Evolutionary conservation across 1,140 invertebrate genomes (phyloP).

Genomic region (Mactra quadrangularis): DNA sequence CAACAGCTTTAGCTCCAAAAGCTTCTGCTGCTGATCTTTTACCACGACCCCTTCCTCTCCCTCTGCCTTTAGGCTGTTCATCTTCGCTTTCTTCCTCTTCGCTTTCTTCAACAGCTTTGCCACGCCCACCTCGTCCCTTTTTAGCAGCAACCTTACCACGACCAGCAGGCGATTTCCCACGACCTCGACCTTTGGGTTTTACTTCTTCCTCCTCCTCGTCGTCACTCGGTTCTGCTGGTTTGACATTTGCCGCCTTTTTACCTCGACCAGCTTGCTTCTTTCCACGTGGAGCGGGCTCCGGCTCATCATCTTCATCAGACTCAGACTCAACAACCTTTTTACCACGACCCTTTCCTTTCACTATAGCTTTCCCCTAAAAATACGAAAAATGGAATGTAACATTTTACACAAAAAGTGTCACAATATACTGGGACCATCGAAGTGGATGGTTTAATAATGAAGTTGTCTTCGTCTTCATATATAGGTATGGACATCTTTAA

Average conservation of each 20-base stretch:
- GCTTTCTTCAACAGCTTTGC: neutral
- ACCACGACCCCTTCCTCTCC: conserved; percentile 10
- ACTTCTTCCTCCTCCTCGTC: conserved; percentile 16
- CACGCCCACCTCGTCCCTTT: conserved; percentile 2
- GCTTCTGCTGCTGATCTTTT: conserved; percentile 21
- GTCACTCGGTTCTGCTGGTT: neutral
- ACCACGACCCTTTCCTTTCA: no score
- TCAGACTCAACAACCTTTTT: no score
- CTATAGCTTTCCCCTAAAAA: no score
- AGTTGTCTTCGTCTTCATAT: no score
- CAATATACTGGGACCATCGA: no score
- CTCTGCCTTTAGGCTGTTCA: conserved; percentile 2
- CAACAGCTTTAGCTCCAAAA: conserved; percentile 19
- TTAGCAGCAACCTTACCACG: neutral
- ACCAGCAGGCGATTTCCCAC: neutral
- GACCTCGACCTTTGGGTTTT: conserved; percentile 32
- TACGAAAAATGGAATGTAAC: no score
- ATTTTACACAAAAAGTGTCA: no score
- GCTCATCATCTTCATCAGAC: no score
- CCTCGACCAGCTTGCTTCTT: neutral
- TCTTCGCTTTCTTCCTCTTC: neutral
- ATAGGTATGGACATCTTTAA: no score
- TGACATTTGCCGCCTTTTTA: neutral
- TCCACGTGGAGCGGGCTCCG: no score
- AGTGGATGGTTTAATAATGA: no score